phyloP scores from a whole-genome alignment of 2,888 invertebrate species.

The Pyrochroa serraticornis region DNA sequence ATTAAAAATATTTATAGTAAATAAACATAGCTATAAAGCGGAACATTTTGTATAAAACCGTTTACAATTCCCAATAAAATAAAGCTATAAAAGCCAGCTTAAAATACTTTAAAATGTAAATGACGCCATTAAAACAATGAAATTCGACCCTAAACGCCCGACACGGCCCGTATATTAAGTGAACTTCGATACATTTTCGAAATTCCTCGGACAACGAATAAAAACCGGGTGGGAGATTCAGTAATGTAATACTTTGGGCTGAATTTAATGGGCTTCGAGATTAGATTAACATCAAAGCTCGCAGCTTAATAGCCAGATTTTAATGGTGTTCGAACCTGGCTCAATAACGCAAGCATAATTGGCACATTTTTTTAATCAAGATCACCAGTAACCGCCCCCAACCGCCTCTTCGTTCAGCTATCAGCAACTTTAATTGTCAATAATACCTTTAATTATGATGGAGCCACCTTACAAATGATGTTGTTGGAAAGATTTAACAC shows the following conservation, averaged over 20 bases:
- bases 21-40: slow-evolving; percentile 22
- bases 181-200: slow-evolving; percentile 27
- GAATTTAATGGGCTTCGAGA: slow-evolving; percentile 31
- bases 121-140: slow-evolving; percentile 34
- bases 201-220: slow-evolving; percentile 17
- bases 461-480: slow-evolving; percentile 7
- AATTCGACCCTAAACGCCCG: slow-evolving; percentile 31
- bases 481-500: slow-evolving; percentile 25
- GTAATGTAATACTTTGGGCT: slow-evolving; percentile 29
- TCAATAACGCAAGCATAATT: too few relatives aligned
- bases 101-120: slow-evolving; percentile 33
- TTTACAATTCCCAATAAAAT: slow-evolving; percentile 28
- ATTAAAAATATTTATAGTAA: not conserved
- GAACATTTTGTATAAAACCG: slow-evolving; percentile 12
- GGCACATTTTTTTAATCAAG: not conserved
- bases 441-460: slow-evolving; percentile 2
- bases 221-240: slow-evolving; percentile 23
- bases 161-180: slow-evolving; percentile 25
- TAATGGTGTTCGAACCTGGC: slow-evolving; percentile 17
- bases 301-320: slow-evolving; percentile 29
- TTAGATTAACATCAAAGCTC: slow-evolving; percentile 31
- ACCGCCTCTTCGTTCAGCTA: slow-evolving; percentile 3
- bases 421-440: not conserved
- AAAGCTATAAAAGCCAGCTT: slow-evolving; percentile 33
- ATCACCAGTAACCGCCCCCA: slow-evolving; percentile 7